phyloP scores from a whole-genome alignment of 2,113 vertebrate species.

The Rhynchopsitta pachyrhyncha region DNA sequence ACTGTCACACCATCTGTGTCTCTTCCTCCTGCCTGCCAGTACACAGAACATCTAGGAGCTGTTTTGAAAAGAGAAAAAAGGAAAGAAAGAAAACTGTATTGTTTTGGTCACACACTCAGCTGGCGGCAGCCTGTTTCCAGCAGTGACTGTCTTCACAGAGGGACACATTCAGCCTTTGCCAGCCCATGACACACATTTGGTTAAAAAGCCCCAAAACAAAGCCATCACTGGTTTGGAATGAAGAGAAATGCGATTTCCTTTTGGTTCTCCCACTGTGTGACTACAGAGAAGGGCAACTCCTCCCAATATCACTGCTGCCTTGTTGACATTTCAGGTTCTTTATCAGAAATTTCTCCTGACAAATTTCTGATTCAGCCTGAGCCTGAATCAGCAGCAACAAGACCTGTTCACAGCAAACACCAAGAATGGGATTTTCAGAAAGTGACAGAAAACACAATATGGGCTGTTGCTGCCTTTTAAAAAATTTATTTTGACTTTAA shows the following conservation, averaged over 20 bases:
- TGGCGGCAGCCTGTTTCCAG: slow-evolving; percentile 42
- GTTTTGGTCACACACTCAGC: slow-evolving; percentile 62
- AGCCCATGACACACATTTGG: neutral
- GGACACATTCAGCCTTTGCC: neutral
- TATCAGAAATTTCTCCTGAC: slow-evolving; percentile 27
- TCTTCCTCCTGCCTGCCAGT: slow-evolving; percentile 26
- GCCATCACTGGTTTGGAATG: neutral
- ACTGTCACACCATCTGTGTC: slow-evolving; percentile 69
- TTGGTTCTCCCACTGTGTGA: neutral
- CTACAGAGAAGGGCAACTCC: slow-evolving; percentile 4
- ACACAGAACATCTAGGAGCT: slow-evolving; percentile 53
- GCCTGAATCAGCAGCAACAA: slow-evolving; percentile 44
- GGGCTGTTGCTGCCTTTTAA: slow-evolving; percentile 27
- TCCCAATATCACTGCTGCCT: neutral
- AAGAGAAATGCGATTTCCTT: slow-evolving; percentile 4
- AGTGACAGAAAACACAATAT: slow-evolving; percentile 54
- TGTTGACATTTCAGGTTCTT: slow-evolving; percentile 31
- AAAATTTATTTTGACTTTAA: slow-evolving; percentile 14
- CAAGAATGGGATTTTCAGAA: slow-evolving; percentile 17
- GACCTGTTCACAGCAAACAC: slow-evolving; percentile 44
- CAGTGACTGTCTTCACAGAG: slow-evolving; percentile 28
- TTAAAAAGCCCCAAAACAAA: neutral
- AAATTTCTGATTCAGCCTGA: slow-evolving; percentile 40
- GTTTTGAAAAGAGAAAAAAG: neutral
- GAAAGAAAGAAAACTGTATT: slow-evolving; percentile 10